Percentiles rank a stretch among this genome's conserved stretches.
These are phyloP conservation scores for Cyprinodon variegatus DNA, from an alignment of 2,113 vertebrate genomes.

Conservation along the genomic window DNA sequence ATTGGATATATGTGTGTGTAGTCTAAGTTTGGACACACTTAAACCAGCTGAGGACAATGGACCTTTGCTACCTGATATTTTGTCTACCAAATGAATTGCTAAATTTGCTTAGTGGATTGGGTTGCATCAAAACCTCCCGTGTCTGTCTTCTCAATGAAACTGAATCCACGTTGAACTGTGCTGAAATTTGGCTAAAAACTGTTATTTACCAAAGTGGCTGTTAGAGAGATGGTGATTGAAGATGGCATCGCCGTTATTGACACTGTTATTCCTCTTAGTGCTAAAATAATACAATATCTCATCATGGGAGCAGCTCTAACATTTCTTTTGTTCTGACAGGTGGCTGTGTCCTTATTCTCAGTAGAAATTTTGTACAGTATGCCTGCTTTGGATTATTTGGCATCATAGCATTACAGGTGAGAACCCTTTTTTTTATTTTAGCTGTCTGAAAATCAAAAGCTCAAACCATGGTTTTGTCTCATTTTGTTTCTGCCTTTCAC, in stretches of 20 bases:
- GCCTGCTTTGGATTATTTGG: constrained; percentile 97
- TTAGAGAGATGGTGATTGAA: neutral
- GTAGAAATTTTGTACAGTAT: constrained; percentile 97
- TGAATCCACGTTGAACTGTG: neutral
- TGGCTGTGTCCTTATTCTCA: constrained; percentile 94
- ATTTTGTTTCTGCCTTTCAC: constrained; percentile 37
- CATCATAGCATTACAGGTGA: constrained; percentile 95
- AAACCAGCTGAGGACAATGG: neutral
- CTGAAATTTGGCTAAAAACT: neutral
- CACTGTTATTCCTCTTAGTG: neutral
- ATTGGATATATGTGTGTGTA: too few relatives aligned
- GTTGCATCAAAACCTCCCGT: neutral
- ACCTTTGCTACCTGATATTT: neutral
- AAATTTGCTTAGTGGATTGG: neutral
- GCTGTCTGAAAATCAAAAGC: neutral
- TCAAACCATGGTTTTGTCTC: neutral
- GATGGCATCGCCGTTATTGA: neutral
- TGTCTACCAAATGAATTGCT: neutral
- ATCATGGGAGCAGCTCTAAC: neutral
- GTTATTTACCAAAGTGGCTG: neutral
- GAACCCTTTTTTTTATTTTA: neutral
- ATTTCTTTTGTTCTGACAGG: constrained; percentile 75
- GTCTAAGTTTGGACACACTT: neutral
- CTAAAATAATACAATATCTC: neutral
- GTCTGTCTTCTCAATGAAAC: neutral